Percentiles rank a stretch among this genome's conserved stretches.
Conservation (phyloP, 2,113 vertebrate genomes). For the Hucho hucho region DNA sequence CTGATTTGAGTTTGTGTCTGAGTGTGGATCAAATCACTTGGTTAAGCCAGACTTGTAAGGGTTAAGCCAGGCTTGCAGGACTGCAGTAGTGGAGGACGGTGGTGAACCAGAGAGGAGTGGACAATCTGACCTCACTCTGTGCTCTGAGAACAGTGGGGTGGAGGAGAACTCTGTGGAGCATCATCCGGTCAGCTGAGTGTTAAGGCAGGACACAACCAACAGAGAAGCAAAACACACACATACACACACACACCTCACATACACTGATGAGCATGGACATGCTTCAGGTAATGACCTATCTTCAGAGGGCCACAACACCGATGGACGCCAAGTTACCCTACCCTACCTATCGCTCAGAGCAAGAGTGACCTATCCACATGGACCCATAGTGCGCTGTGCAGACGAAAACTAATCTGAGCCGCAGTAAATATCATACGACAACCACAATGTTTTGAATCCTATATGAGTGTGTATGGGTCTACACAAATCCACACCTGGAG, state of each 20-base stretch:
- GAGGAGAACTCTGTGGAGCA: conserved; percentile 16
- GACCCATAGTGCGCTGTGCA: neutral
- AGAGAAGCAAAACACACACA: neutral
- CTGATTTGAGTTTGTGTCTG: neutral
- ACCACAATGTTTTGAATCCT: no score
- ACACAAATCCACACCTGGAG: neutral
- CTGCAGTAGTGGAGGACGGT: neutral
- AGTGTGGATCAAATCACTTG: neutral
- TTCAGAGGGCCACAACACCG: neutral
- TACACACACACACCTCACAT: neutral
- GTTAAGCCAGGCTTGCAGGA: no score
- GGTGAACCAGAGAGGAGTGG: conserved; percentile 22
- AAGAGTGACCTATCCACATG: neutral
- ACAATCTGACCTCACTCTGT: conserved; percentile 32
- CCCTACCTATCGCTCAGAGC: neutral
- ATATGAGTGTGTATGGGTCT: neutral
- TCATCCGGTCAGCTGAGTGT: conserved; percentile 21
- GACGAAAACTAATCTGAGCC: neutral
- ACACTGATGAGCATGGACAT: conserved; percentile 11
- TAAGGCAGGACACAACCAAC: neutral
- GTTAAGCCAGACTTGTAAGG: no score
- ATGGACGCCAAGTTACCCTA: neutral
- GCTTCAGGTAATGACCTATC: neutral
- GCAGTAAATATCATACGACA: no score
- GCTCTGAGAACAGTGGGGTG: conserved; percentile 32